Evolutionary conservation across 2,888 invertebrate genomes (phyloP).

Genomic region (Sinodicranocentrus sp.): DNA sequence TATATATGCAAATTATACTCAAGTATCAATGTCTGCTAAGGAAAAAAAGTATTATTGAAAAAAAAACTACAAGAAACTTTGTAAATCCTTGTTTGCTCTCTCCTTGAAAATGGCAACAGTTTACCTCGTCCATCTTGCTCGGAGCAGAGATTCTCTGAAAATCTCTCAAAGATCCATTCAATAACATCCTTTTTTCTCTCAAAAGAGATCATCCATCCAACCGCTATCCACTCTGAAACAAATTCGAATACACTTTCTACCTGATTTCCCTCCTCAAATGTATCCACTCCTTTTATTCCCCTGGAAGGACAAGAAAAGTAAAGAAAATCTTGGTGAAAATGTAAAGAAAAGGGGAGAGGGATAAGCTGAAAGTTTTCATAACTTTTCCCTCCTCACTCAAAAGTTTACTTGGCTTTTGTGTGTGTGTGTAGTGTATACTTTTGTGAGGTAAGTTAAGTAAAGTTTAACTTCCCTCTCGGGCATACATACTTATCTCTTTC

Average conservation of each 20-base stretch:
- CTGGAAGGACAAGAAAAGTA: no score
- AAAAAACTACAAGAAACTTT: background rate
- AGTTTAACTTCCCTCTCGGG: constrained; percentile 34
- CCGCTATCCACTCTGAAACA: no score
- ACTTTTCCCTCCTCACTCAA: constrained; percentile 32
- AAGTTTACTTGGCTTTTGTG: constrained; percentile 53
- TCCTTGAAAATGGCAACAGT: constrained; percentile 31
- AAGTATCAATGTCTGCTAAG: no score
- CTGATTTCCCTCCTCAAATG: constrained; percentile 22
- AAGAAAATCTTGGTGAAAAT: no score
- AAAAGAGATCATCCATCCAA: no score
- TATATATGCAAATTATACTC: no score
- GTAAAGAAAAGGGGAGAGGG: background rate
- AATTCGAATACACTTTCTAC: constrained; percentile 6
- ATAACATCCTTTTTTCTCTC: no score
- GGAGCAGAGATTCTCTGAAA: background rate
- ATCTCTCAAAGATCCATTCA: background rate
- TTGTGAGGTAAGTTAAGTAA: constrained; percentile 58
- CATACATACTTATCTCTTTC: constrained; percentile 26
- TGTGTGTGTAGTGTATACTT: constrained; percentile 17
- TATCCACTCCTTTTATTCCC: no score
- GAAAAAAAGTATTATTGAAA: constrained; percentile 13
- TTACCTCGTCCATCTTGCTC: constrained; percentile 30
- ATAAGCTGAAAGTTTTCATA: constrained; percentile 13
- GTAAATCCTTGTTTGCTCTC: constrained; percentile 1